Base-by-base conservation (phyloP, 2,797 vertebrate species). In the Micromesistius poutassou region DNA sequence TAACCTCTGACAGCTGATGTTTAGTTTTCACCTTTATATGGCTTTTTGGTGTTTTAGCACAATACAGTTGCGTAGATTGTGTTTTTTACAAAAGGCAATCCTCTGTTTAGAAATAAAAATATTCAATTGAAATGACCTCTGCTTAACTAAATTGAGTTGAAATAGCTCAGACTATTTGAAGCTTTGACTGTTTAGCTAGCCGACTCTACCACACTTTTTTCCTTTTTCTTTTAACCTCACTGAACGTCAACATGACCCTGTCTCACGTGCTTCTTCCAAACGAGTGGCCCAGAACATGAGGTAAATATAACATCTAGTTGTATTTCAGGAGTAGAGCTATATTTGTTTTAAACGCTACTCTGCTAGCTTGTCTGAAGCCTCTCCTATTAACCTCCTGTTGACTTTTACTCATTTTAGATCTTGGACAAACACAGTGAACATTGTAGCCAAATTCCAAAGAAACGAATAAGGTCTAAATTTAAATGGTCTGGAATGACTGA, bases 311-410 rank as follows among this genome's bases (percentile, higher is more conserved):
- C 66, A 55, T 71, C 2, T 9, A 68, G 42, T 40, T 28, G 14
- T 71, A 79, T 78, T 76, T 84, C n/a, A 36, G 70, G 78, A 77
- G 33, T 3, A 75, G 30, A 42, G 22, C 19, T 16, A 0, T 83
- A 73, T 81, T 82, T 82, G n/a, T 78, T 76, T 77, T 82, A 12
- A 82, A 80, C 50, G 71, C 28, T 78, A 76, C 71, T 73, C 74
- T 72, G 77, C 66, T 73, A 71, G 72, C 80, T 66, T 81, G 71
- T 86, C 78, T 38, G 7, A 50, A 76, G 12, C 72, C 30, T 25
- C 16, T 78, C 8, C 35, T 55, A 14, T 81, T 42, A 77, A 75
- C 25, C 28, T n/a, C 38, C 1, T 78, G 74, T 78, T 76, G 71
- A 81, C 55, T 73, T 55, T n/a, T 38, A 62, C 33, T 77, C 30